Conservation (phyloP, 2,113 vertebrate species). For the Pipa parva region DNA sequence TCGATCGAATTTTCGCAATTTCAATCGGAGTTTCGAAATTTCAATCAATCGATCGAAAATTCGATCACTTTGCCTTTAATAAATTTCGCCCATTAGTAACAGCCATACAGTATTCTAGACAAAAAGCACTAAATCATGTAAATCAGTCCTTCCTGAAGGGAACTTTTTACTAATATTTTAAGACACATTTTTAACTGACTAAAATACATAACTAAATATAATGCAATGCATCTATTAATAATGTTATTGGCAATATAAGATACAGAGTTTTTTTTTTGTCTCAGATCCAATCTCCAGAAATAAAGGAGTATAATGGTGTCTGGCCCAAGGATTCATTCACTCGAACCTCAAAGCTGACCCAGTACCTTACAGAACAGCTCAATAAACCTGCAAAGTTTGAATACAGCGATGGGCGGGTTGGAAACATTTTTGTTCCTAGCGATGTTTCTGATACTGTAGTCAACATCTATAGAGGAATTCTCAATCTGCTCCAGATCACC, state of each 20-base stretch:
- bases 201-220: background rate
- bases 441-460: constrained; percentile 52
- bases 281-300: constrained; percentile 58
- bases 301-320: constrained; percentile 64
- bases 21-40: no score
- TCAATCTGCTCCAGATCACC: constrained; percentile 67
- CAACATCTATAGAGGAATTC: constrained; percentile 70
- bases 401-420: constrained; percentile 62
- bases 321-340: constrained; percentile 61
- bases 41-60: no score
- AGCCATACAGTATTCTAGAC: no score
- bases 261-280: constrained; percentile 18
- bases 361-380: constrained; percentile 53
- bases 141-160: no score
- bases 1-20: no score
- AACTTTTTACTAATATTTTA: background rate
- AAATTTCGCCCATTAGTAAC: no score
- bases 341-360: constrained; percentile 58
- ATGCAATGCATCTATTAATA: no score
- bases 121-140: no score
- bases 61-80: no score
- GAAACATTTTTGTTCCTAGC: constrained; percentile 61
- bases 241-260: background rate
- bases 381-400: constrained; percentile 65
- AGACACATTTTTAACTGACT: background rate